Percentiles rank a stretch among this genome's conserved stretches.
Evolutionary conservation across 2,113 vertebrate genomes (phyloP).

Genomic region (Apodemus sylvaticus): DNA sequence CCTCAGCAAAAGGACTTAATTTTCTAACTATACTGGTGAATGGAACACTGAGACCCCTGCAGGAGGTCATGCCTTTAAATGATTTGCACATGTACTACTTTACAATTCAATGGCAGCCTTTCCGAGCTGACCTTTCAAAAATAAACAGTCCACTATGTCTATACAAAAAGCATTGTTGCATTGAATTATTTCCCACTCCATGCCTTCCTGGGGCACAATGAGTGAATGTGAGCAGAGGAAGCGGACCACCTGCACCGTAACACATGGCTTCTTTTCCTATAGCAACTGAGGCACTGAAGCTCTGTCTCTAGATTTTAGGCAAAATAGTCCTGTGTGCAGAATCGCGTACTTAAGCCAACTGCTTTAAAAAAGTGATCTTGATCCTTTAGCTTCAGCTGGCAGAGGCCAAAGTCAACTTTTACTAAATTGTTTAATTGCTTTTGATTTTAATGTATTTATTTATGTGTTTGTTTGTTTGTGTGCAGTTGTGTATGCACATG

Average conservation of each 20-base stretch:
- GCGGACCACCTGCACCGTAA: constrained; percentile 35
- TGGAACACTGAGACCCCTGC: not conserved
- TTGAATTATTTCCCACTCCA: constrained; percentile 44
- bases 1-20: not conserved
- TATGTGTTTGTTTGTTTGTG: not conserved
- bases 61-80: constrained; percentile 37
- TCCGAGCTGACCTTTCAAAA: constrained; percentile 59
- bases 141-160: constrained; percentile 34
- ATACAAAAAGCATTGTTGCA: constrained; percentile 47
- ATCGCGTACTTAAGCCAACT: not conserved
- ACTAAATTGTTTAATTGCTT: not conserved
- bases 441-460: not conserved
- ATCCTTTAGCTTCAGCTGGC: not conserved
- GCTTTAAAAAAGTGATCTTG: constrained; percentile 22
- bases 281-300: not conserved
- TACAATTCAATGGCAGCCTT: constrained; percentile 5
- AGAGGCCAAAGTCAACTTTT: constrained; percentile 38
- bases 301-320: constrained; percentile 29
- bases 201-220: constrained; percentile 6
- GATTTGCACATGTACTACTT: constrained; percentile 55
- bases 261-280: constrained; percentile 30
- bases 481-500: not conserved
- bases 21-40: not conserved
- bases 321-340: constrained; percentile 10
- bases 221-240: constrained; percentile 44